These are phyloP conservation scores for Leptodactylus fallax DNA, from an alignment of 2,797 vertebrate species.

Conservation along the genomic window DNA sequence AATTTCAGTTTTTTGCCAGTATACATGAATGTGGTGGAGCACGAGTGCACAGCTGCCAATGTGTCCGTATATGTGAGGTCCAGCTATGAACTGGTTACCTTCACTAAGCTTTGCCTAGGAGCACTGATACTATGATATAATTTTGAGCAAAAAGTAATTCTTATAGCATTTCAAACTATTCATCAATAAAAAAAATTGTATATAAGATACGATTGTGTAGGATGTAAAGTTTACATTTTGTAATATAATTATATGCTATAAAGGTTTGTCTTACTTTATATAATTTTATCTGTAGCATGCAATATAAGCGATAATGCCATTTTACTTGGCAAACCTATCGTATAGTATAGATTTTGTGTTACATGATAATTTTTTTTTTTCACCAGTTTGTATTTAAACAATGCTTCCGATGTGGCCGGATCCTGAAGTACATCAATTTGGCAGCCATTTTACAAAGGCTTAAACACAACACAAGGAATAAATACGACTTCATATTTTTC, in stretches of 20 bases:
- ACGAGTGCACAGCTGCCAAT: not conserved
- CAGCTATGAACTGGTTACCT: not conserved
- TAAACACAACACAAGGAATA: not conserved
- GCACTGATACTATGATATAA: not conserved
- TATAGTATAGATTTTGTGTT: not conserved
- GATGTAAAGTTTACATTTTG: no score
- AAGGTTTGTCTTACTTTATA: no score
- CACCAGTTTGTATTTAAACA: not conserved
- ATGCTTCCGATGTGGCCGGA: not conserved
- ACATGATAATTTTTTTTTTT: not conserved
- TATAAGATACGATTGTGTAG: no score
- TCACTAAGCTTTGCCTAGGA: not conserved
- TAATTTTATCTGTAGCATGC: no score
- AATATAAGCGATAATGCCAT: not conserved
- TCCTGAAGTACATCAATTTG: not conserved
- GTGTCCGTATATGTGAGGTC: not conserved
- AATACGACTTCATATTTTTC: not conserved
- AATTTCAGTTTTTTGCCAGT: no score
- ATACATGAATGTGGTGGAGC: not conserved
- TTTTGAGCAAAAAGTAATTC: not conserved
- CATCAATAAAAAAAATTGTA: no score
- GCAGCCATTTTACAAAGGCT: not conserved
- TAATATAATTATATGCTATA: no score
- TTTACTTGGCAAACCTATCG: not conserved
- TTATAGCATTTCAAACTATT: no score